Evolutionary conservation across 2,113 vertebrate species (phyloP).

Genomic region (Micronycteris hirsuta): DNA sequence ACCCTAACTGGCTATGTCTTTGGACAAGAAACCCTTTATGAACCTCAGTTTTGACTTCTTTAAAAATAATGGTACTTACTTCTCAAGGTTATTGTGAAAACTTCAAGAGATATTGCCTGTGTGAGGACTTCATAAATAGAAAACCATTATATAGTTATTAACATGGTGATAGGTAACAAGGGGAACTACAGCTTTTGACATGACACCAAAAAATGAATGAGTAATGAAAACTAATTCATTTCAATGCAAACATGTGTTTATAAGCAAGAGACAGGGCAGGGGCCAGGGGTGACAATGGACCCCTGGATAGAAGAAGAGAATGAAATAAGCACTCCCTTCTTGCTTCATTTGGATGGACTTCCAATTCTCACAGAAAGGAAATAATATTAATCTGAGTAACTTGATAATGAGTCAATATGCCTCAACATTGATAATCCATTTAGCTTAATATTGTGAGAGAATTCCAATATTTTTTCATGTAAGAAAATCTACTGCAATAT

Average conservation of each 20-base stretch:
- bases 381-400: background rate
- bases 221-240: background rate
- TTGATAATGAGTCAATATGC: background rate
- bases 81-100: background rate
- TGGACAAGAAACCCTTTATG: background rate
- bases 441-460: background rate
- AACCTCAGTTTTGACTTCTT: background rate
- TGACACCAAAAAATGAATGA: background rate
- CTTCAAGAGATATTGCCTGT: background rate
- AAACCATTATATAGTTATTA: background rate
- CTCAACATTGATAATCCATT: background rate
- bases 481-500: constrained; percentile 4
- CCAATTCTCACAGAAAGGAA: constrained; percentile 21
- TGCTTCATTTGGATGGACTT: background rate
- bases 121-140: background rate
- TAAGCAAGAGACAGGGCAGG: background rate
- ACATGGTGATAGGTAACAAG: background rate
- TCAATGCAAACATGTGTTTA: background rate
- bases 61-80: background rate
- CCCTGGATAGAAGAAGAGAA: background rate
- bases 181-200: background rate
- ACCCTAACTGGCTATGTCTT: background rate
- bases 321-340: background rate
- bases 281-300: background rate
- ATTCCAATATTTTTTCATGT: background rate